A percentile compares a stretch with the other conserved stretches of the same genome.
These are phyloP conservation scores for Microchrysa polita DNA, from an alignment of 2,888 invertebrate species.

Conservation along the genomic window DNA sequence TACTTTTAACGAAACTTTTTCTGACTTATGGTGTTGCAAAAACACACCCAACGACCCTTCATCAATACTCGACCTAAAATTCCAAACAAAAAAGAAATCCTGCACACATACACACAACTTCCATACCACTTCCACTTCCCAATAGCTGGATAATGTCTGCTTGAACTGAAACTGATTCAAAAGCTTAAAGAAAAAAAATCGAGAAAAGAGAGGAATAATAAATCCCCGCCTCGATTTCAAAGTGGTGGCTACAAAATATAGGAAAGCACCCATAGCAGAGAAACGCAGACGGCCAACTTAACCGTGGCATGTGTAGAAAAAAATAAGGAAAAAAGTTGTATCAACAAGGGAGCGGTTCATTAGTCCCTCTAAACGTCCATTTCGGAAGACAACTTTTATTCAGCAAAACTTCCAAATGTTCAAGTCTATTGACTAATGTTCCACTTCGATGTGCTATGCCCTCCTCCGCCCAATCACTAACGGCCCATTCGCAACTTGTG, in stretches of 20 bases:
- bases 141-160: not conserved
- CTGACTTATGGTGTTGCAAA: slow-evolving; percentile 23
- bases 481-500: not conserved
- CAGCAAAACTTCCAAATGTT: slow-evolving; percentile 34
- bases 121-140: not conserved
- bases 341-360: slow-evolving; percentile 49
- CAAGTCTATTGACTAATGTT: slow-evolving; percentile 12
- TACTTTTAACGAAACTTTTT: slow-evolving; percentile 1
- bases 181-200: slow-evolving; percentile 1
- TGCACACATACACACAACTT: no score
- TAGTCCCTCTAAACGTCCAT: slow-evolving; percentile 45
- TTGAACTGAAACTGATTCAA: not conserved
- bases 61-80: not conserved
- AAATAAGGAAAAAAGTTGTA: slow-evolving; percentile 30
- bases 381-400: slow-evolving; percentile 45
- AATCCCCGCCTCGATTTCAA: not conserved
- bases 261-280: no score
- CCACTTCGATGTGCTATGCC: slow-evolving; percentile 1
- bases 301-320: no score
- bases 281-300: no score
- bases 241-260: no score
- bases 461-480: no score
- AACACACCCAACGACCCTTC: not conserved
- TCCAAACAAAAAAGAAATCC: not conserved
- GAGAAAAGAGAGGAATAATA: not conserved